Conservation (phyloP, 2,113 vertebrate species). For the Ceyx cyanopectus region DNA sequence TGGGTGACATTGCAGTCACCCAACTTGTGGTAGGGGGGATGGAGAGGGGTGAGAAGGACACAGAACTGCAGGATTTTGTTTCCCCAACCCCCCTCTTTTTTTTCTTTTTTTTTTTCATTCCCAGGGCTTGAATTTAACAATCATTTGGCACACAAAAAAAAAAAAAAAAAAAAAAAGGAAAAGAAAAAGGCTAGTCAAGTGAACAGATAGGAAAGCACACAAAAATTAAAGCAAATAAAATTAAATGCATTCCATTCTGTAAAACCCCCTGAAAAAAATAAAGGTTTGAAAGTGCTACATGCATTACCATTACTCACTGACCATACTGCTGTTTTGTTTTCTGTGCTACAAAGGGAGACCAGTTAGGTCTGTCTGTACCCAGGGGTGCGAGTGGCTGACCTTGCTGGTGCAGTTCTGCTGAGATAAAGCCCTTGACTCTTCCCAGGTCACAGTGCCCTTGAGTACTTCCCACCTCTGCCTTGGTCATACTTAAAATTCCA, state of each 20-base stretch:
- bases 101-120: not conserved
- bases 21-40: not conserved
- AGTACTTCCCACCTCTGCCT: not conserved
- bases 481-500: constrained; percentile 16
- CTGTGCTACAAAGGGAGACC: constrained; percentile 37
- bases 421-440: not conserved
- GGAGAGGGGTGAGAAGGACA: not conserved
- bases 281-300: constrained; percentile 73
- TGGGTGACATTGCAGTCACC: not conserved
- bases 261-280: constrained; percentile 57
- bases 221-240: not conserved
- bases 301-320: constrained; percentile 63
- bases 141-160: constrained; percentile 33
- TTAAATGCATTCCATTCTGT: not conserved
- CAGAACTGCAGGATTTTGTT: not conserved
- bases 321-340: constrained; percentile 64
- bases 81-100: not conserved
- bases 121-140: constrained; percentile 69
- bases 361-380: not conserved
- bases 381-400: not conserved
- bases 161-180: not conserved
- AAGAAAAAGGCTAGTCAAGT: not conserved
- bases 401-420: not conserved
- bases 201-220: not conserved
- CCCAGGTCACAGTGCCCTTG: not conserved